These are phyloP conservation scores for Sesamia nonagrioides DNA, from an alignment of 1,140 invertebrate species.

Conservation along the genomic window DNA sequence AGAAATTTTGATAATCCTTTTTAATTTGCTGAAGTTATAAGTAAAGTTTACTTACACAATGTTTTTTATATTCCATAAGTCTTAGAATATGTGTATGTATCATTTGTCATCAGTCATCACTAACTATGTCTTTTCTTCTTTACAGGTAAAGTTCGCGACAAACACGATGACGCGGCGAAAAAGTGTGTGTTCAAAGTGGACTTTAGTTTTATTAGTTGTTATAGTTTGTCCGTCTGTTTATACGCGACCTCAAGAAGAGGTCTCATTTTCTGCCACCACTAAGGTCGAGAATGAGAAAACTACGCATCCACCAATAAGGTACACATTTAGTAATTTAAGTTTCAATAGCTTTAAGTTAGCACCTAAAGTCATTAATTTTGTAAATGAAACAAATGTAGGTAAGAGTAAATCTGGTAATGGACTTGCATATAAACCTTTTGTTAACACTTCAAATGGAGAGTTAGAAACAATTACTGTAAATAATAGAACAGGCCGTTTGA, in stretches of 20 bases:
- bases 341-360: conserved; percentile 55
- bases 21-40: no score
- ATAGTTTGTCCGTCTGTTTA: conserved; percentile 71
- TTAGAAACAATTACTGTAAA: neutral
- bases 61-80: no score
- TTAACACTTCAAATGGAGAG: neutral
- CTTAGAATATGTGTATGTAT: no score
- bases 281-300: conserved; percentile 62
- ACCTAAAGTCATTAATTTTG: conserved; percentile 60
- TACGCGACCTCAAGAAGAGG: conserved; percentile 73
- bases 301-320: conserved; percentile 77
- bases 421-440: neutral
- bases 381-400: conserved; percentile 49
- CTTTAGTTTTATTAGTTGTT: conserved; percentile 81
- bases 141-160: conserved; percentile 74
- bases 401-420: conserved; percentile 21
- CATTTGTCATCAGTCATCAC: conserved; percentile 4
- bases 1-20: no score
- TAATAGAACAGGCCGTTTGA: conserved; percentile 52
- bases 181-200: conserved; percentile 80
- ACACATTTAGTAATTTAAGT: conserved; percentile 72
- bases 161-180: conserved; percentile 78
- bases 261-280: conserved; percentile 47
- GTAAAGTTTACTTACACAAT: no score
- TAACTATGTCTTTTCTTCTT: conserved; percentile 64